Evolutionary conservation across 2,888 invertebrate genomes (phyloP).

Genomic region (Hemithea aestivaria): DNA sequence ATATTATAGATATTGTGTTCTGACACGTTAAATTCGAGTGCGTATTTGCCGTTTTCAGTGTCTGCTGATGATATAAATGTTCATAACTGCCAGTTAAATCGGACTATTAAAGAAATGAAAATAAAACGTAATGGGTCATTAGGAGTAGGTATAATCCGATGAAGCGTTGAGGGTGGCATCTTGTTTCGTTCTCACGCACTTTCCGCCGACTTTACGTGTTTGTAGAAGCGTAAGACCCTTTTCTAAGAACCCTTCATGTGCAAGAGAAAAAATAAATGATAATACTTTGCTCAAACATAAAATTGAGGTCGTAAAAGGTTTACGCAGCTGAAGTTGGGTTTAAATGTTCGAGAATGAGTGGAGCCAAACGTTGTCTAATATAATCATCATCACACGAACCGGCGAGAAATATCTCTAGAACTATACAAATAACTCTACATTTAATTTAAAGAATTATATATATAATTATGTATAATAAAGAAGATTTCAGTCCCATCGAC

Average conservation of each 20-base stretch:
- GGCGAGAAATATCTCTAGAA: no score
- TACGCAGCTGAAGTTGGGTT: slow-evolving; percentile 4
- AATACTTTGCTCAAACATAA: slow-evolving; percentile 28
- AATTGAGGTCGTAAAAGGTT: slow-evolving; percentile 15
- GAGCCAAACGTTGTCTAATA: slow-evolving; percentile 5
- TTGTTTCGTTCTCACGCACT: slow-evolving; percentile 65
- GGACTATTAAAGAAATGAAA: slow-evolving; percentile 53
- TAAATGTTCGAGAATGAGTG: slow-evolving; percentile 8
- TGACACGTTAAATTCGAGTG: slow-evolving; percentile 47
- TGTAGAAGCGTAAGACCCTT: slow-evolving; percentile 49
- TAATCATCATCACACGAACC: neutral
- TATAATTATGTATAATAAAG: no score
- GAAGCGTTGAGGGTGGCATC: slow-evolving; percentile 45
- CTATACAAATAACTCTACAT: no score
- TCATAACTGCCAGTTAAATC: slow-evolving; percentile 53
- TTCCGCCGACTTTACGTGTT: slow-evolving; percentile 45
- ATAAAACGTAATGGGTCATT: slow-evolving; percentile 59
- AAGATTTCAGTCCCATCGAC: no score
- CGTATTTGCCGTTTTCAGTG: slow-evolving; percentile 44
- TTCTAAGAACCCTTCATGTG: slow-evolving; percentile 48
- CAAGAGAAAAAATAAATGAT: slow-evolving; percentile 40
- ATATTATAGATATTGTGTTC: slow-evolving; percentile 48
- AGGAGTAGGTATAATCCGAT: slow-evolving; percentile 39
- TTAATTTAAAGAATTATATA: no score
- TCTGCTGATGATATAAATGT: slow-evolving; percentile 54